Evolutionary conservation across 1,140 invertebrate genomes (phyloP), one percentile per base, ranked within the genome.

Genomic region (Papilio polytes): DNA sequence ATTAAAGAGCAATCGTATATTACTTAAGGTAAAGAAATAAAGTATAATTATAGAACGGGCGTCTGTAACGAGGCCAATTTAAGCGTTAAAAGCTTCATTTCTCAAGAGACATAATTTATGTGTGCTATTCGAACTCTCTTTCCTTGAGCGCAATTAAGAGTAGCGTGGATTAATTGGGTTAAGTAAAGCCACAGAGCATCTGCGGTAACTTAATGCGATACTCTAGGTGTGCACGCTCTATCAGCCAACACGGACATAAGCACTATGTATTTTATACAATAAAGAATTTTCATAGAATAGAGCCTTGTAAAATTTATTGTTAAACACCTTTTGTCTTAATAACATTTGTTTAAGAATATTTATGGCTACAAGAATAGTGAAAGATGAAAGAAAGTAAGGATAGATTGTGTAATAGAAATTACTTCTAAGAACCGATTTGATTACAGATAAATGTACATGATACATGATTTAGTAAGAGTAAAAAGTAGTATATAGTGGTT

Each of bases 21-120:
- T 76, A 48, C 1, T 74, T 74, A 20, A 51, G 26, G 2, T 76
- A 13, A 76, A 48, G n/a, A 74, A 48, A 76, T 51, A 76, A 76
- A 31, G n/a, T 51, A 6, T 51, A 51, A 76, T 76, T 76, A 76
- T 51, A 53, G 44, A 76, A 76, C 22, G 44, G 9, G 20, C 41
- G 22, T 76, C 74, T 76, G 74, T 76, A 76, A 76, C 74, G 20
- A 76, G 20, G 44, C n/a, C 22, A 76, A 48, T 76, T 76, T 48
- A 76, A 51, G 41, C 74, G 72, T 76, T 76, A 76, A 76, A 76
- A 76, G 74, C 74, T 48, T 51, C 74, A 76, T 76, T 20, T 76
- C 74, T 76, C 74, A 76, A 22, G 74, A 76, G 74, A 76, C 74
- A 48, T 18, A 76, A 76, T 76, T 76, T 76, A 76, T 76, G 74